Evolutionary conservation across 1,140 invertebrate species (phyloP).

Genomic region (Helicoverpa armigera): DNA sequence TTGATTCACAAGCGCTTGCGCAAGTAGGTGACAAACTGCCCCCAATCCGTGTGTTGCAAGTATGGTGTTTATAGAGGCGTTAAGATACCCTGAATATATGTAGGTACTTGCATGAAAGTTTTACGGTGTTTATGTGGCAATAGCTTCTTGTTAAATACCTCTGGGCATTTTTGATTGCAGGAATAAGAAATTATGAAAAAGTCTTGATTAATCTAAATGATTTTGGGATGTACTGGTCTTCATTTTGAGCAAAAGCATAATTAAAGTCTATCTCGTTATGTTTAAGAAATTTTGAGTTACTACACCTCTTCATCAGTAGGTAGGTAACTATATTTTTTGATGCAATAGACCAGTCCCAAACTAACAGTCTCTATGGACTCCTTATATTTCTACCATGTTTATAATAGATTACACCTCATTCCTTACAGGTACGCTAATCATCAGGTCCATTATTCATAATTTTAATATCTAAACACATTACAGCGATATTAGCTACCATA

Average conservation of each 20-base stretch:
- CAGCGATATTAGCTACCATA: not conserved
- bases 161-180: not conserved
- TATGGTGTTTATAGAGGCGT: slow-evolving; percentile 34
- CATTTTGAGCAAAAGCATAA: not conserved
- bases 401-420: slow-evolving; percentile 1
- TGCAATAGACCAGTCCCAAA: too few species aligned
- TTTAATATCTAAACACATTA: slow-evolving; percentile 24
- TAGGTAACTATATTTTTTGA: too few species aligned
- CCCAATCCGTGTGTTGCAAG: slow-evolving; percentile 25
- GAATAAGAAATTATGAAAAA: not conserved
- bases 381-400: not conserved
- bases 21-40: slow-evolving; percentile 33
- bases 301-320: not conserved
- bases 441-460: slow-evolving; percentile 18
- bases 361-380: too few species aligned
- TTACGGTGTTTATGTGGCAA: slow-evolving; percentile 13
- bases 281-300: not conserved
- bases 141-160: not conserved
- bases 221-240: too few species aligned
- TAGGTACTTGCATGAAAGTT: not conserved
- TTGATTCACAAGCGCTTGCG: slow-evolving; percentile 19
- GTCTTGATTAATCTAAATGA: too few species aligned
- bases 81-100: slow-evolving; percentile 41
- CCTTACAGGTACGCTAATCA: not conserved
- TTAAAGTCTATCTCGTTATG: too few species aligned